Conservation (phyloP, 1,140 invertebrate species). For the Scaptomyza graminum region DNA sequence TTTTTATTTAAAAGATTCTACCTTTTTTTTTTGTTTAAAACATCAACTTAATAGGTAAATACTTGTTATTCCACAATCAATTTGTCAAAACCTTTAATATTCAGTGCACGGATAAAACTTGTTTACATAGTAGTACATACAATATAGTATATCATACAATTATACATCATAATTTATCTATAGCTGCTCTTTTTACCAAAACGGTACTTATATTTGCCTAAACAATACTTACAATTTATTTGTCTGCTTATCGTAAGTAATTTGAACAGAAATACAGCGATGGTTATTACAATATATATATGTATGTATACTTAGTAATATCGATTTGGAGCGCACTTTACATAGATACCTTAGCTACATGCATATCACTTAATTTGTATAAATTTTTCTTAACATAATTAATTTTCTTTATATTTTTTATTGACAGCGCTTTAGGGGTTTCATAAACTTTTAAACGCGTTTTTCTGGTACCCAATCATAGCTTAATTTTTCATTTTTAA, state of each 20-base stretch:
- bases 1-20: constrained; percentile 81
- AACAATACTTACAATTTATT: constrained; percentile 49
- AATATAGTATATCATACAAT: constrained; percentile 31
- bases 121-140: constrained; percentile 56
- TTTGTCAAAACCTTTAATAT: constrained; percentile 77
- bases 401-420: constrained; percentile 2
- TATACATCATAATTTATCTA: constrained; percentile 28
- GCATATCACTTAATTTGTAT: constrained; percentile 53
- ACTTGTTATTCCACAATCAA: constrained; percentile 70
- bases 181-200: constrained; percentile 54
- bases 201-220: constrained; percentile 47
- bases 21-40: constrained; percentile 70
- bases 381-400: constrained; percentile 30
- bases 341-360: constrained; percentile 39
- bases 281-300: constrained; percentile 45
- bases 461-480: constrained; percentile 23
- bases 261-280: constrained; percentile 71
- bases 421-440: constrained; percentile 23
- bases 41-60: constrained; percentile 77
- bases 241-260: constrained; percentile 48
- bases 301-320: constrained; percentile 26
- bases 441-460: constrained; percentile 46
- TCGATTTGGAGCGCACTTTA: constrained; percentile 39
- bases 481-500: constrained; percentile 1
- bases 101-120: constrained; percentile 81